phyloP scores from a whole-genome alignment of 2,888 invertebrate species.

The Drosophila greeni region DNA sequence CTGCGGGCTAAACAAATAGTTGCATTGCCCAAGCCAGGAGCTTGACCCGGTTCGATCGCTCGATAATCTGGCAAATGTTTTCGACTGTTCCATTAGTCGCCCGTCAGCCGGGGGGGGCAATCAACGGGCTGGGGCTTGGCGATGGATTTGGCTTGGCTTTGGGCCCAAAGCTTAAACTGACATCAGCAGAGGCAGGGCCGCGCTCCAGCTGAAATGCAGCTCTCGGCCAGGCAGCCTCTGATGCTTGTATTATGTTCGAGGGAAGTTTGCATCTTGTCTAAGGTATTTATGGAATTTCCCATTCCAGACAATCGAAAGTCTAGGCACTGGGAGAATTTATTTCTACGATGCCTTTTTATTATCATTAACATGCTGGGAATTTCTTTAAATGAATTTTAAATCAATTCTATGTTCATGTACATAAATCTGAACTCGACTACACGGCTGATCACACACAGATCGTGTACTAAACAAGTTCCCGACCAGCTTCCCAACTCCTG shows the following conservation, averaged over 20 bases:
- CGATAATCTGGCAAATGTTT: slow-evolving; percentile 37
- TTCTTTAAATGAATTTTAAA: too few relatives aligned
- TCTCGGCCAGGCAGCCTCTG: background rate
- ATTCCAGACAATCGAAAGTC: slow-evolving; percentile 12
- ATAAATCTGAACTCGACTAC: background rate
- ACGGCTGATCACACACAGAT: background rate
- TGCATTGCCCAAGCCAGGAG: slow-evolving; percentile 32
- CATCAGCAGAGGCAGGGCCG: slow-evolving; percentile 3
- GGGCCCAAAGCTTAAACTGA: slow-evolving; percentile 21
- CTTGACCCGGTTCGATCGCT: slow-evolving; percentile 28
- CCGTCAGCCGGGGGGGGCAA: slow-evolving; percentile 30
- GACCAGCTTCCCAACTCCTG: background rate
- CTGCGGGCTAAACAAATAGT: slow-evolving; percentile 39
- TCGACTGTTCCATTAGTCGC: slow-evolving; percentile 46
- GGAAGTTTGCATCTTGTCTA: slow-evolving; percentile 13
- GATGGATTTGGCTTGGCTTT: slow-evolving; percentile 19
- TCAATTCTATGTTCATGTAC: too few relatives aligned
- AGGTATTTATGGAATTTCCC: slow-evolving; percentile 17
- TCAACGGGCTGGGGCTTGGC: slow-evolving; percentile 18
- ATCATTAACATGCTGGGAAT: too few relatives aligned
- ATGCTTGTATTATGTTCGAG: slow-evolving; percentile 2
- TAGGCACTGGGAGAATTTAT: slow-evolving; percentile 8
- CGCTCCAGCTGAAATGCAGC: slow-evolving; percentile 15
- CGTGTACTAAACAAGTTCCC: background rate
- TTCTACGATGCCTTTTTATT: background rate